These are phyloP conservation scores for Eutolmus rufibarbis DNA, from an alignment of 2,888 invertebrate genomes.

Conservation along the genomic window DNA sequence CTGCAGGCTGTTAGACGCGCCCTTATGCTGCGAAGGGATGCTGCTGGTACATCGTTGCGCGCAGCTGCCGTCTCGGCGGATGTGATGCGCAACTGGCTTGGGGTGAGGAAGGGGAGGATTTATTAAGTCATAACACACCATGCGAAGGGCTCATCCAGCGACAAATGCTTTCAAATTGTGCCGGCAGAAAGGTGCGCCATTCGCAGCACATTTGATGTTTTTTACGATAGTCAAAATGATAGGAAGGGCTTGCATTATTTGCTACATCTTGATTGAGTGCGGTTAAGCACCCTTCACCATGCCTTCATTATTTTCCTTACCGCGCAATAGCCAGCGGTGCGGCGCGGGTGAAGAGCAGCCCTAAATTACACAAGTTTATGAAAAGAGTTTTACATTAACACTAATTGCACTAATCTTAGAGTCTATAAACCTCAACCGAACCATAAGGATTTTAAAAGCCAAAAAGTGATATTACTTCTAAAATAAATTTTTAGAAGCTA, in stretches of 20 bases:
- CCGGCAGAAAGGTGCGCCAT: background rate
- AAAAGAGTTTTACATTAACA: no score
- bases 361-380: no score
- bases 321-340: background rate
- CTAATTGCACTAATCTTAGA: no score
- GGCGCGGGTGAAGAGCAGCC: no score
- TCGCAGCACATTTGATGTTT: background rate
- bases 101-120: background rate
- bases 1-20: slow-evolving; percentile 4
- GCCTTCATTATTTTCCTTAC: background rate
- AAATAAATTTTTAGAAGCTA: no score
- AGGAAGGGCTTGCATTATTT: background rate
- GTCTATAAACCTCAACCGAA: no score
- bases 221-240: background rate
- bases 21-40: slow-evolving; percentile 10
- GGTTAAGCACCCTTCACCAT: background rate
- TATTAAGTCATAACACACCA: slow-evolving; percentile 28
- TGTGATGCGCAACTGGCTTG: background rate
- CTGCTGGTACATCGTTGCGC: slow-evolving; percentile 10
- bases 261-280: background rate
- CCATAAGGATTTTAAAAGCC: no score
- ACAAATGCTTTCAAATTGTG: background rate
- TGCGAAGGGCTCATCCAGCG: background rate
- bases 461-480: no score
- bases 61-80: background rate